Evolutionary conservation across 1,140 invertebrate species (phyloP), one percentile per base, ranked within the genome.

Genomic region (Acromyrmex echinatior): DNA sequence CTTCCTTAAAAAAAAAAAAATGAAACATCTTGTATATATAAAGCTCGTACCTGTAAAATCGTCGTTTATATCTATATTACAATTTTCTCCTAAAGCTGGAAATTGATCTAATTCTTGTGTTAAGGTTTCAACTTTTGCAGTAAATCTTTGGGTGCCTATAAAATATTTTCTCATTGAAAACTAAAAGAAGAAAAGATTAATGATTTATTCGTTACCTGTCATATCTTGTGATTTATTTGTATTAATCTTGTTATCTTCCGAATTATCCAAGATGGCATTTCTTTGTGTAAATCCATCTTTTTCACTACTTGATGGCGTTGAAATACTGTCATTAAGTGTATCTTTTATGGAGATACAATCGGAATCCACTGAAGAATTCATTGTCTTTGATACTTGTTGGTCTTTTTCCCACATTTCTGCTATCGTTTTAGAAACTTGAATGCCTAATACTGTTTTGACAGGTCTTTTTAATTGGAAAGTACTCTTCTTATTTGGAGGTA

Each of bases 391-490:
- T 16, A 88, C 60, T 80, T 86, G 81, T 70, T 87, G 71, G 39
- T 88, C 90, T 62, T 93, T 94, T 49, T 93, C 87, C 89, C 92
- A 93, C 51, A 94, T 84, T 76, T 93, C 88, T 73, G 87, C 91
- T 63, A 93, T 92, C 70, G 89, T 82, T 76, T 92, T 93, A 2
- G 92, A 93, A 25, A 92, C 65, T 49, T 88, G 39, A 49, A 70
- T 73, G 9, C 77, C 58, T 18, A 94, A 77, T 68, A 89, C 88
- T 28, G 93, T 92, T 78, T 93, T 91, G 0, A 94, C 82, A 25
- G 94, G 94, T 74, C 91, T 91, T 73, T 94, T 94, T 14, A 94
- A 85, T 73, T 93, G 91, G 77, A 94, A 94, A 49, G 70, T 86
- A 53, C 91, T 85, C 31, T 91, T 92, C 21, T 86, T 92, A 0